Base-by-base conservation (phyloP, 2,888 invertebrate genomes). In the Malacosoma neustria region DNA sequence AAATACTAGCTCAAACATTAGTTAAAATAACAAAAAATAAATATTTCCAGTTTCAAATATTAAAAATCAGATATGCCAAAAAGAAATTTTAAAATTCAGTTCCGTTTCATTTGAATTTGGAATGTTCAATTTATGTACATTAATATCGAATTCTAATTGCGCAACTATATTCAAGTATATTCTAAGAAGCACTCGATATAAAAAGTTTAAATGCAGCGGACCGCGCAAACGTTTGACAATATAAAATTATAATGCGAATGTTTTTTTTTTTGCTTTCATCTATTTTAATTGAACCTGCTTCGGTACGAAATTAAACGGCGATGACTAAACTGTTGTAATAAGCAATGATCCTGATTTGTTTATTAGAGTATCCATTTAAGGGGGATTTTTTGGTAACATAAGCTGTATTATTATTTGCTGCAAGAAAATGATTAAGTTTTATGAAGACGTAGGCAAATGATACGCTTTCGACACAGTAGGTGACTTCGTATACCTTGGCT, bases 171-270 rank as follows among this genome's bases (percentile, higher is more conserved):
- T 60, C 55, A 57, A 59, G 61, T 68, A 60, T 61, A 65, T 64
- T 54, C 44, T 46, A 50, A 46, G 46, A 49, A 48, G 51, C 48
- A 46, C 51, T 57, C 59, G 59, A 54, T 63, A 58, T 64, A 72
- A 71, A 72, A 70, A 72, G 58, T 53, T 40, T 49, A 52, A 57
- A 61, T 61, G 64, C 76, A 70, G 57, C 65, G 63, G 56, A 75
- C 64, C 79, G 72, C 53, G 56, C 60, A 61, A 55, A 48, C 45
- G 45, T 48, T 66, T 62, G 60, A 61, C 58, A 64, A 60, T 59
- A 54, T 22, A 66, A 66, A 69, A 58, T 58, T 68, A 67, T 70
- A 61, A 68, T 59, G 57, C 54, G 52, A 62, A 57, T 60, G 38
- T 51, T 45, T 66, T 76, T 72, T 75, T 76, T 76, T 64, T 66